Evolutionary conservation across 2,888 invertebrate genomes (phyloP).

Genomic region (Chrysodeixis includens): DNA sequence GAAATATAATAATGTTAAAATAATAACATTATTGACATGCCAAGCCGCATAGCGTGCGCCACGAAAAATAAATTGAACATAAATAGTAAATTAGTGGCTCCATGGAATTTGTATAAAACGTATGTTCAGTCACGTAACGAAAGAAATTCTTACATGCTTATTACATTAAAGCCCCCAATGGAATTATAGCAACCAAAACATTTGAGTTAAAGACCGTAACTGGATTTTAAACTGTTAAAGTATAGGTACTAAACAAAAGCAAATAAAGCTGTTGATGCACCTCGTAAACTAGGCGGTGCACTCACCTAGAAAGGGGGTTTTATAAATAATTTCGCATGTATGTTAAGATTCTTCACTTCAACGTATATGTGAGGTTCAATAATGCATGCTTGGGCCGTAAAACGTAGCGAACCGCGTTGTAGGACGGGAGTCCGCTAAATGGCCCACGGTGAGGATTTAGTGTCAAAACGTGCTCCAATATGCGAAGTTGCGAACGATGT

Average conservation of each 20-base stretch:
- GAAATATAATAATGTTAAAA: constrained; percentile 62
- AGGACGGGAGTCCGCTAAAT: constrained; percentile 79
- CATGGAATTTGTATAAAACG: constrained; percentile 62
- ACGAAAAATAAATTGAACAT: constrained; percentile 66
- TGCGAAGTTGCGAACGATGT: constrained; percentile 80
- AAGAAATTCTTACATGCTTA: constrained; percentile 38
- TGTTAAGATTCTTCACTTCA: constrained; percentile 74
- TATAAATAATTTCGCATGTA: constrained; percentile 71
- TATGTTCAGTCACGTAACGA: constrained; percentile 61
- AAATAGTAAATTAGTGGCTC: constrained; percentile 63
- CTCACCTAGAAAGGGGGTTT: constrained; percentile 56
- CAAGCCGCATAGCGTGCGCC: constrained; percentile 70
- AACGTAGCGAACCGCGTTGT: constrained; percentile 72
- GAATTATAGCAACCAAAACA: constrained; percentile 20
- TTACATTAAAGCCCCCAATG: constrained; percentile 32
- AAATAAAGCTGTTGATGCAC: constrained; percentile 15
- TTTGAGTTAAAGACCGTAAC: constrained; percentile 12
- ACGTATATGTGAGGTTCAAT: constrained; percentile 75
- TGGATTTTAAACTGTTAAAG: constrained; percentile 17
- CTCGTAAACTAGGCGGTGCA: constrained; percentile 24
- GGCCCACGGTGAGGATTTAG: constrained; percentile 81
- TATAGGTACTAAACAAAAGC: constrained; percentile 13
- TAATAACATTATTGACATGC: constrained; percentile 69
- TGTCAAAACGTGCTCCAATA: constrained; percentile 81
- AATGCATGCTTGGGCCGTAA: constrained; percentile 80